Evolutionary conservation across 2,888 invertebrate species (phyloP), one percentile per base, ranked within the genome.

Genomic region (Calephelis perditalis): DNA sequence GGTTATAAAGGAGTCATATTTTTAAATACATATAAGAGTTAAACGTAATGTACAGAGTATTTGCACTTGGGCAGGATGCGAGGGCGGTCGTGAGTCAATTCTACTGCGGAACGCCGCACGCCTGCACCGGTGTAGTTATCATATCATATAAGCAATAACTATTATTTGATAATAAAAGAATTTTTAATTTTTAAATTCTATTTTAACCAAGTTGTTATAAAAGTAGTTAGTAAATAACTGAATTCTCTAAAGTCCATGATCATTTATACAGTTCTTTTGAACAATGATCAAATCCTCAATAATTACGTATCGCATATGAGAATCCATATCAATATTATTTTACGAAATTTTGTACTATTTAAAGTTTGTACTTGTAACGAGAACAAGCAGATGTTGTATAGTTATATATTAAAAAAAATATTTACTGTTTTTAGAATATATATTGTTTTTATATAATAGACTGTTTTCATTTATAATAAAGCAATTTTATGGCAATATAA

Each of bases 1-100:
- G 89, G 89, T 86, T 87, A 86, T 84, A 88, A 88, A 81, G 84
- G 86, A 90, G 89, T 90, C 89, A 90, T 90, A 90, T 90, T 88
- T 90, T 89, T 89, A 86, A 89, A 84, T 87, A 86, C 68, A 80
- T 80, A 75, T 88, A 89, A 87, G 89, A 84, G 83, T 88, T 86
- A 86, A 80, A 85, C 82, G 86, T 87, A 86, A 85, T 76, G 81
- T 82, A 78, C 79, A 75, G 79, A 47, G 59, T 46, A n/a, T 43
- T 8, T 35, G 45, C 59, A 55, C 55, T 43, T 15, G 57, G 36
- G 36, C 43, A 46, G 44, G 58, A 37, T 60, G 52, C 59, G 26
- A 59, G 57, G 58, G 62, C 63, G 64, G 63, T 58, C 63, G 66
- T 59, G 56, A 54, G 62, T 59, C 64, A 43, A 61, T 60, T 59